phyloP scores from a whole-genome alignment of 2,113 vertebrate species.

The Poeciliopsis retropinna region DNA sequence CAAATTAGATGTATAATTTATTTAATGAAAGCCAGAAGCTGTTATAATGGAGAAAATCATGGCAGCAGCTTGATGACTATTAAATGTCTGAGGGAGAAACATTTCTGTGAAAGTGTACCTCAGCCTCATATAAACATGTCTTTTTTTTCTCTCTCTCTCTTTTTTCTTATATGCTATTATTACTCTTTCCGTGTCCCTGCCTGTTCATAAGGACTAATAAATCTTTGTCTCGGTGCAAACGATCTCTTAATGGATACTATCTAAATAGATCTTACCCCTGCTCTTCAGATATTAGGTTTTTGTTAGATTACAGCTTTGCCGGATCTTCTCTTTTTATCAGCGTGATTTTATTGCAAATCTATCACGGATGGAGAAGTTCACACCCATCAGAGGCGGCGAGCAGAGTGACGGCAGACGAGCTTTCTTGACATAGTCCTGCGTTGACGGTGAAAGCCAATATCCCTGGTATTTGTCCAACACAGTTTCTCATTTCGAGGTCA shows the following conservation, averaged over 20 bases:
- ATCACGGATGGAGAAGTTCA: neutral
- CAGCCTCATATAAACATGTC: neutral
- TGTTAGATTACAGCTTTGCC: neutral
- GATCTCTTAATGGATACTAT: neutral
- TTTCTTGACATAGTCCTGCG: slow-evolving; percentile 19
- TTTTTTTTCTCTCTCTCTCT: neutral
- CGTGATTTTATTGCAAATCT: slow-evolving; percentile 3
- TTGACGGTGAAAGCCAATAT: slow-evolving; percentile 47
- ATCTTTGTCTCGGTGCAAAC: neutral
- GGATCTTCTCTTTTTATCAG: slow-evolving; percentile 8
- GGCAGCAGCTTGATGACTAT: neutral
- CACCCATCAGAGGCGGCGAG: neutral
- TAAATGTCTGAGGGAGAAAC: neutral
- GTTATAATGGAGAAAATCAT: neutral
- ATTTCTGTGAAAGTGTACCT: neutral
- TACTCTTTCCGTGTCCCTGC: neutral
- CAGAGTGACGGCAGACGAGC: slow-evolving; percentile 16
- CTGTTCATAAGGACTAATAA: neutral
- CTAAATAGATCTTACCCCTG: neutral
- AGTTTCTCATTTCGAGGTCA: slow-evolving; percentile 45
- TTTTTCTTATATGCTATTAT: neutral
- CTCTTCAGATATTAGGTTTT: neutral
- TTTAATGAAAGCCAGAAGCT: neutral
- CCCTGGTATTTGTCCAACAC: slow-evolving; percentile 26
- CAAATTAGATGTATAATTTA: slow-evolving; percentile 2